These are phyloP conservation scores for Scotopteryx bipunctaria DNA, from an alignment of 2,888 invertebrate species.

Conservation along the genomic window DNA sequence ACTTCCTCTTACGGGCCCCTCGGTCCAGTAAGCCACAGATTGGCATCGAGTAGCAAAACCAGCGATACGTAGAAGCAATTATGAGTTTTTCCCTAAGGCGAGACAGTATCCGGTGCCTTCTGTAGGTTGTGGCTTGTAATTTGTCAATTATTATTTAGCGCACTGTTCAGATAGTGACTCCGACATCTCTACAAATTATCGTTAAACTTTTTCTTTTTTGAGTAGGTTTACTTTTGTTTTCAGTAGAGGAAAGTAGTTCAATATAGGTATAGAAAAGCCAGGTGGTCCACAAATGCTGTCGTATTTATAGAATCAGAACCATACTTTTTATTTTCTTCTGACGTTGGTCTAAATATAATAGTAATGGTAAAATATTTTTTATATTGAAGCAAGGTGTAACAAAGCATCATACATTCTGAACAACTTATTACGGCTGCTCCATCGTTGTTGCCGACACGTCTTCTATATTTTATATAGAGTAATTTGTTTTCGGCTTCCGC, in stretches of 20 bases:
- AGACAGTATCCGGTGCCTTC: conserved; percentile 61
- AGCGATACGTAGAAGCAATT: conserved; percentile 65
- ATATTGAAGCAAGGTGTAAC: conserved; percentile 11
- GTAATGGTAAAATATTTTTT: neutral
- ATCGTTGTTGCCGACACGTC: conserved; percentile 42
- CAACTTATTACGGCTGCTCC: conserved; percentile 43
- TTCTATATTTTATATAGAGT: conserved; percentile 48
- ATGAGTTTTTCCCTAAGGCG: conserved; percentile 61
- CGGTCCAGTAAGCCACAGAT: conserved; percentile 25
- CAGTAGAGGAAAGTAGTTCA: no score
- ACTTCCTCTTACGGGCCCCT: conserved; percentile 48
- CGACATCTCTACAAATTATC: neutral
- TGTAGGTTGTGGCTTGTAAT: conserved; percentile 43
- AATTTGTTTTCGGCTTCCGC: conserved; percentile 69
- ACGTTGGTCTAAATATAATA: neutral
- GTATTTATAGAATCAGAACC: no score
- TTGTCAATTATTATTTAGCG: conserved; percentile 20
- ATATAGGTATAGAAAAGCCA: no score
- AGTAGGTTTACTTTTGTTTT: neutral
- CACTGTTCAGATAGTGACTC: neutral
- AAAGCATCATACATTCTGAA: conserved; percentile 48
- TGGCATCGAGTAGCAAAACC: conserved; percentile 26
- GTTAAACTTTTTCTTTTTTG: neutral
- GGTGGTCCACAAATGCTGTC: no score
- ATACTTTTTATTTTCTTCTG: neutral